phyloP scores from a whole-genome alignment of 2,113 vertebrate species.

The Ellobius talpinus region DNA sequence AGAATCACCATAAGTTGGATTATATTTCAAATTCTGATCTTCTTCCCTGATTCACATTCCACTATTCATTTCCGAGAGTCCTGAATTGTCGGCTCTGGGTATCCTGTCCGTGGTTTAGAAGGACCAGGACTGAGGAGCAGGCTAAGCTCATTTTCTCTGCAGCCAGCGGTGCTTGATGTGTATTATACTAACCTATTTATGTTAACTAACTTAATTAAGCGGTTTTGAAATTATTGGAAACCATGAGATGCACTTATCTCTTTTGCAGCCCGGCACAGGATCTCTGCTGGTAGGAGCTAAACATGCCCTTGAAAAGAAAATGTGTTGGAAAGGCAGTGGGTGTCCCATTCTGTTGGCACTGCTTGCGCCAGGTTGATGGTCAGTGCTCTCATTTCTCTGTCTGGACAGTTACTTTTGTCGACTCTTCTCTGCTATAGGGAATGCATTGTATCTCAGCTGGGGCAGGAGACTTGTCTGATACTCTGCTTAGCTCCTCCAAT shows the following conservation, averaged over 20 bases:
- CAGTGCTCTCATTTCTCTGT: background rate
- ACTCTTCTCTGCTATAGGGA: background rate
- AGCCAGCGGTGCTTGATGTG: background rate
- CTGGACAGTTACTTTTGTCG: background rate
- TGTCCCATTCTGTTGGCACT: background rate
- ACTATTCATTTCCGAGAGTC: background rate
- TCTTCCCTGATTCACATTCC: background rate
- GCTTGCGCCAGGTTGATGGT: background rate
- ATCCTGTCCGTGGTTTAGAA: background rate
- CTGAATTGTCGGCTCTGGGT: background rate
- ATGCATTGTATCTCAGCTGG: background rate
- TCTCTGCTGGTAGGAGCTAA: background rate
- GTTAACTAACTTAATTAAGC: background rate
- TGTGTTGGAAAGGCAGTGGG: background rate
- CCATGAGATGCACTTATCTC: background rate
- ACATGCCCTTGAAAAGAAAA: background rate
- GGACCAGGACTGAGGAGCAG: background rate
- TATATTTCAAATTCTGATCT: conserved; percentile 39
- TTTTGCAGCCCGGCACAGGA: background rate
- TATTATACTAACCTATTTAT: background rate
- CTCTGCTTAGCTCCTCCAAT: background rate
- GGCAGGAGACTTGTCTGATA: background rate
- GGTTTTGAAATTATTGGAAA: background rate
- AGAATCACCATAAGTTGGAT: background rate
- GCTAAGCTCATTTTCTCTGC: background rate